Conservation (phyloP, 2,888 invertebrate species). For the Netelia virgata region DNA sequence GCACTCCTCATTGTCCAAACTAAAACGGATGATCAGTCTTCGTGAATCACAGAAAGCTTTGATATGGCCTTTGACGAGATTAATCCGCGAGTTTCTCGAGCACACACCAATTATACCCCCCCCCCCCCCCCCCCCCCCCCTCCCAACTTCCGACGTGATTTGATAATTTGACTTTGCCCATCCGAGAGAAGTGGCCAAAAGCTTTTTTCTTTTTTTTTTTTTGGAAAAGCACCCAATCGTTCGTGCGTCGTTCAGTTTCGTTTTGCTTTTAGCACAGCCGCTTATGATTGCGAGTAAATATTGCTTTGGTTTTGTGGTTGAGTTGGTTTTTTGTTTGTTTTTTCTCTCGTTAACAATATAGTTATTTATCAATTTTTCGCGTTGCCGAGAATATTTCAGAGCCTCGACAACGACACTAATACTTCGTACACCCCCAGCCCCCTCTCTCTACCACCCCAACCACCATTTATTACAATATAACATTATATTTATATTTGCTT, state of each 20-base stretch:
- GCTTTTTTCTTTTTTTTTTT: conserved; percentile 28
- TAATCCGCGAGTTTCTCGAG: conserved; percentile 65
- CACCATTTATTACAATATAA: conserved; percentile 54
- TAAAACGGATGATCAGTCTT: conserved; percentile 82
- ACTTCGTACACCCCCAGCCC: conserved; percentile 1
- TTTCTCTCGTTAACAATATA: conserved; percentile 53
- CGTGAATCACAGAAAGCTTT: conserved; percentile 84
- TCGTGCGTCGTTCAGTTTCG: conserved; percentile 45
- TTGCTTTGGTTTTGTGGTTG: conserved; percentile 75
- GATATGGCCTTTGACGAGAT: conserved; percentile 82
- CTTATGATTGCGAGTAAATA: conserved; percentile 73
- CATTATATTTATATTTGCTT: conserved; percentile 62
- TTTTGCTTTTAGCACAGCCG: conserved; percentile 43
- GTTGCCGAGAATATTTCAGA: conserved; percentile 53
- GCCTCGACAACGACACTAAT: conserved; percentile 38
- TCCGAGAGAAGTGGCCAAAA: conserved; percentile 62
- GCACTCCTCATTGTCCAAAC: conserved; percentile 60
- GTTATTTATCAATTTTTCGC: conserved; percentile 57
- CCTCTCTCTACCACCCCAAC: not conserved
- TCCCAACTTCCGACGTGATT: conserved; percentile 23
- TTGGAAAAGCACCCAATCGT: conserved; percentile 29
- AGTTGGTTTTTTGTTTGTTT: conserved; percentile 49
- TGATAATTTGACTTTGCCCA: conserved; percentile 26
- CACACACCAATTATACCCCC: conserved; percentile 57
- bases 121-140: conserved; percentile 26